Percentiles rank a stretch among this genome's conserved stretches.
These are phyloP conservation scores for Ivindomyrus marchei DNA, from an alignment of 2,113 vertebrate species.

Conservation along the genomic window DNA sequence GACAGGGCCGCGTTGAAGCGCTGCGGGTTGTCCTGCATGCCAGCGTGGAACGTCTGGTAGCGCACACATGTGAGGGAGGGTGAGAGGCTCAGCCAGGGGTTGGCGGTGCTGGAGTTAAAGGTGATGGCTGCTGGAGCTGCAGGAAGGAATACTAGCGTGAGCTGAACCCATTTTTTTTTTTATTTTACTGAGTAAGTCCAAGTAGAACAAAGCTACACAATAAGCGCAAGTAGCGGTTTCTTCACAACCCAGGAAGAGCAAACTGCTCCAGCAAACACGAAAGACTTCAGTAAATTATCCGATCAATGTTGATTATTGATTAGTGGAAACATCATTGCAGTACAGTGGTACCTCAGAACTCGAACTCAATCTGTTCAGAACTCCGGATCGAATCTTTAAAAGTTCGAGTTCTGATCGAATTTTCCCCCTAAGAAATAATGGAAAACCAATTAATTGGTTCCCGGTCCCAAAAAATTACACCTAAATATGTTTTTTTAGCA, in stretches of 20 bases:
- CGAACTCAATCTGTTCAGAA: no score
- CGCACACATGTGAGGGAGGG: constrained; percentile 65
- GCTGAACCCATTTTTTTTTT: not conserved
- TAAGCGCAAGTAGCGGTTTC: not conserved
- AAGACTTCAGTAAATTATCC: not conserved
- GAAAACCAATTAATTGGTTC: no score
- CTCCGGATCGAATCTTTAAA: no score
- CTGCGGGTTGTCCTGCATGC: constrained; percentile 62
- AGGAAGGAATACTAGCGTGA: not conserved
- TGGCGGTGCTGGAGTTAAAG: constrained; percentile 67
- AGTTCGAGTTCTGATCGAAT: no score
- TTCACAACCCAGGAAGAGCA: not conserved
- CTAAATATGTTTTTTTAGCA: no score
- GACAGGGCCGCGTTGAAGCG: constrained; percentile 67
- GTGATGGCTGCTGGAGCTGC: constrained; percentile 63
- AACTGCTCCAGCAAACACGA: not conserved
- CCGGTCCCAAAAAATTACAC: no score
- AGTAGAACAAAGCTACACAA: not conserved
- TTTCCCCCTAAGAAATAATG: no score
- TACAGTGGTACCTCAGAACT: no score
- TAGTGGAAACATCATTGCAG: not conserved
- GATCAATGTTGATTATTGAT: not conserved
- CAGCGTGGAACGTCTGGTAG: constrained; percentile 64
- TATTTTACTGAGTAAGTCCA: not conserved
- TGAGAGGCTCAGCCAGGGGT: constrained; percentile 67